phyloP scores from a whole-genome alignment of 2,797 vertebrate genomes.

The Pteropus rufus region DNA sequence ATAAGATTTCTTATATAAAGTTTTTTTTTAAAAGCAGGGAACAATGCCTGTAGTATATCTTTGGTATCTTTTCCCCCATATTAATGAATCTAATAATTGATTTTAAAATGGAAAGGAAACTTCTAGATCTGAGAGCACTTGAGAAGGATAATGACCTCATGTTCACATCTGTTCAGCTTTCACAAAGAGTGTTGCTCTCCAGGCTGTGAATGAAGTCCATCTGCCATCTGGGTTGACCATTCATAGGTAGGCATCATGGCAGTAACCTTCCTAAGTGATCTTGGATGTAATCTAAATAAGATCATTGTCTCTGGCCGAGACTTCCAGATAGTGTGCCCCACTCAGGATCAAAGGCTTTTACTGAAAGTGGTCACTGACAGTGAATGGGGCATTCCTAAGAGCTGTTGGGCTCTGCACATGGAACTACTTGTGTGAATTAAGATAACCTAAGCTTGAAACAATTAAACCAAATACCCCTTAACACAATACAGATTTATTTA shows the following conservation, averaged over 20 bases:
- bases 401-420: rapidly evolving
- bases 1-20: background rate
- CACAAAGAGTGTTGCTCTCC: background rate
- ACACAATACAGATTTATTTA: background rate
- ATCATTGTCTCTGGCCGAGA: background rate
- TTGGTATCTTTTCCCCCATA: background rate
- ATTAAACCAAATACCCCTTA: background rate
- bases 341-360: background rate
- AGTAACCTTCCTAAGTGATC: background rate
- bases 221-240: no score
- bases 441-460: background rate
- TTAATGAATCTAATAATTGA: background rate
- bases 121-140: no score
- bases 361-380: background rate
- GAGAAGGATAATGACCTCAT: background rate
- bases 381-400: background rate
- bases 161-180: rapidly evolving
- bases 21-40: background rate
- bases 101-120: background rate
- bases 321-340: background rate
- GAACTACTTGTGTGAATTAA: background rate
- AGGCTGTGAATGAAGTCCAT: background rate
- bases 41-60: background rate
- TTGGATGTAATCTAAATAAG: background rate
- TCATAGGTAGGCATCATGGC: rapidly evolving